These are phyloP conservation scores for Lampris incognitus DNA, from an alignment of 2,113 vertebrate species.

Conservation along the genomic window DNA sequence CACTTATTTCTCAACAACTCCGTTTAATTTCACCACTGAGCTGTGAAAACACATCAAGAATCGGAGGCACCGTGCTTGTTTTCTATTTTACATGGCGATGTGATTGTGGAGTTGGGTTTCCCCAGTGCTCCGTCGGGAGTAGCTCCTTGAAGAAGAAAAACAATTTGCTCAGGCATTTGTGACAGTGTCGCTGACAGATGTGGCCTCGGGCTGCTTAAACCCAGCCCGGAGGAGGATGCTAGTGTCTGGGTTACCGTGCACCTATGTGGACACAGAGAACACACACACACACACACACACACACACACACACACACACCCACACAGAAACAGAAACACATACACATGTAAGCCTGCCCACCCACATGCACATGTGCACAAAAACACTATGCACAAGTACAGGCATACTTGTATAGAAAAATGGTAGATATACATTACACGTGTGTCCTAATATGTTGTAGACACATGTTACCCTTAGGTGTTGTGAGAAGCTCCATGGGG, in stretches of 20 bases:
- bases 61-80: constrained; percentile 16
- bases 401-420: background rate
- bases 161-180: constrained; percentile 46
- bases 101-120: constrained; percentile 37
- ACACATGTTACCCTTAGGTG: too few relatives aligned
- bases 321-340: background rate
- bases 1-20: constrained; percentile 7
- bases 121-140: constrained; percentile 35
- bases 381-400: background rate
- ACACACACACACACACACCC: background rate
- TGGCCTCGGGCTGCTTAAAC: constrained; percentile 18
- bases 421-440: too few relatives aligned
- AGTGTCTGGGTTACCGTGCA: constrained; percentile 24
- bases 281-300: background rate
- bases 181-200: constrained; percentile 8
- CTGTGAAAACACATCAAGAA: constrained; percentile 39
- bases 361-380: background rate
- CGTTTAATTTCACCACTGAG: constrained; percentile 25
- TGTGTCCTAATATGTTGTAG: too few relatives aligned
- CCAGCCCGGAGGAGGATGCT: background rate
- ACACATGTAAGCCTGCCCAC: background rate
- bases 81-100: constrained; percentile 23
- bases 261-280: background rate
- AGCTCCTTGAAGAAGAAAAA: constrained; percentile 45
- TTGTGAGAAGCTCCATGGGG: too few relatives aligned